Evolutionary conservation across 2,113 vertebrate species (phyloP).

Genomic region (Elephas maximus): DNA sequence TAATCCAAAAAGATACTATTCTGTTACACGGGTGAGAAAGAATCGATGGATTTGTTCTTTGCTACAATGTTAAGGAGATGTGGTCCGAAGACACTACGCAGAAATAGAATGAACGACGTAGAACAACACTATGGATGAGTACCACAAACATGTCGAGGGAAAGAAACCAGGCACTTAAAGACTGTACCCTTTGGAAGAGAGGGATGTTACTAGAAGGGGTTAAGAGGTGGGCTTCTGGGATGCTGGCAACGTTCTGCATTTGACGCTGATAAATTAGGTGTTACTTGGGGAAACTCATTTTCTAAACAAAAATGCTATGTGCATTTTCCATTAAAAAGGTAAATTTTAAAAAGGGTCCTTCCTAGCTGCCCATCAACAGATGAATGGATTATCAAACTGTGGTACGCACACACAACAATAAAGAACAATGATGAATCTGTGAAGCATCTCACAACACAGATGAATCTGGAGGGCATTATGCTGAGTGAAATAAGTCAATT

Average conservation of each 20-base stretch:
- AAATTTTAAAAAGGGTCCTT: background rate
- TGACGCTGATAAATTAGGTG: background rate
- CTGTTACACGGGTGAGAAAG: background rate
- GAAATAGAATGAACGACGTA: background rate
- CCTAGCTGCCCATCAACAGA: too few species aligned
- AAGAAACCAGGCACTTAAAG: background rate
- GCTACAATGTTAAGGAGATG: too few species aligned
- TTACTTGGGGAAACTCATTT: background rate
- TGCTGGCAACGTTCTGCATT: background rate
- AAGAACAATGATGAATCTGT: too few species aligned
- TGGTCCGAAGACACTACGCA: background rate
- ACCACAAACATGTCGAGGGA: background rate
- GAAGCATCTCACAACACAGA: too few species aligned
- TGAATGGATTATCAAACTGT: too few species aligned
- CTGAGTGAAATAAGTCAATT: too few species aligned
- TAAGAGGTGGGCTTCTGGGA: background rate
- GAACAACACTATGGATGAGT: background rate
- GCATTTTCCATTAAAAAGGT: slow-evolving; percentile 3
- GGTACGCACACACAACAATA: too few species aligned
- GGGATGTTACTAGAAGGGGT: background rate
- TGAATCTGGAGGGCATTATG: too few species aligned
- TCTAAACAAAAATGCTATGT: background rate
- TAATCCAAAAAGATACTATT: background rate
- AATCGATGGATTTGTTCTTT: background rate
- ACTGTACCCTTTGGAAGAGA: background rate